Percentiles rank a stretch among this genome's conserved stretches.
phyloP scores from a whole-genome alignment of 64 coral and sea anemone genomes.

The Montipora foliosa region DNA sequence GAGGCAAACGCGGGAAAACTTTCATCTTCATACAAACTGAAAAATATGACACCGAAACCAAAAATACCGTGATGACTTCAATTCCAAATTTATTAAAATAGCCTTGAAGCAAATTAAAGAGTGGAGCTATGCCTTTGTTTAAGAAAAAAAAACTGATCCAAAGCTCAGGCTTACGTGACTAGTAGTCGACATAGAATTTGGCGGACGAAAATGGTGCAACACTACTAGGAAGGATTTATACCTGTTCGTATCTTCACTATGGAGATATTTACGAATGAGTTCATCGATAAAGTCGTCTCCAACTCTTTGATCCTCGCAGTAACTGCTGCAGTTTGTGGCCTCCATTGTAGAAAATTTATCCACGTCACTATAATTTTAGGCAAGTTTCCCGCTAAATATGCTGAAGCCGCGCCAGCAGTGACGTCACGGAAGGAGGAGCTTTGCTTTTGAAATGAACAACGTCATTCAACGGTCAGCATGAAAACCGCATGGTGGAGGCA shows the following conservation, averaged over 20 bases:
- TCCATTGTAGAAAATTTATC: not conserved
- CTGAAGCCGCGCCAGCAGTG: conserved; percentile 31
- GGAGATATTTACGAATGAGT: conserved; percentile 39
- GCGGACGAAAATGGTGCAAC: not conserved
- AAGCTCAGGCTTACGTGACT: not conserved
- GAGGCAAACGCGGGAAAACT: not conserved
- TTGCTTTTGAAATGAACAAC: conserved; percentile 47
- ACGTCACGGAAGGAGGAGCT: conserved; percentile 41
- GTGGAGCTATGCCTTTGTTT: no score
- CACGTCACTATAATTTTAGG: not conserved
- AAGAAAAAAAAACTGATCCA: not conserved
- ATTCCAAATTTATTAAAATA: not conserved
- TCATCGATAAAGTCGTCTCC: conserved; percentile 21
- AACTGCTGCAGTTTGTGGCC: conserved; percentile 1
- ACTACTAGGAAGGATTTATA: not conserved
- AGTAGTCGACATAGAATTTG: not conserved
- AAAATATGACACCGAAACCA: not conserved
- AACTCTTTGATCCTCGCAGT: conserved; percentile 34
- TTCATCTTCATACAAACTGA: conserved; percentile 36
- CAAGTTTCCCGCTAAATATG: conserved; percentile 25
- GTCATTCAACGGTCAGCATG: conserved; percentile 43
- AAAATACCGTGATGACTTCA: not conserved
- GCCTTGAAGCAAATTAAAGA: no score
- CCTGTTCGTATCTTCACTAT: conserved; percentile 34
- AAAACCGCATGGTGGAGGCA: conserved; percentile 2